Conservation (phyloP, 1,140 invertebrate genomes). For the Latrodectus geometricus region DNA sequence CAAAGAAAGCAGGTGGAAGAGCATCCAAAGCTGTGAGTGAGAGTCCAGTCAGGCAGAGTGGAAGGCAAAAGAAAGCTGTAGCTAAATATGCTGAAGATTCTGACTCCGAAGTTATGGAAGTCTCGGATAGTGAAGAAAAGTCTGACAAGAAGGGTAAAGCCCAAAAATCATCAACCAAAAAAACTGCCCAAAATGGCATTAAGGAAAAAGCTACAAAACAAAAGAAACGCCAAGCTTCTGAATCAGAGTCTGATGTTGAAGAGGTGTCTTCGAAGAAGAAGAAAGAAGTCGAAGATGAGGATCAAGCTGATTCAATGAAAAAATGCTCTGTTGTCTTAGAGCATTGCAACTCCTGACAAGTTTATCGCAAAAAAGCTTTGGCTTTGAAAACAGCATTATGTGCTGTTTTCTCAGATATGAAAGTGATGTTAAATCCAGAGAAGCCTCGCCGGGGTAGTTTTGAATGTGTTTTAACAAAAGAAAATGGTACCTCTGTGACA, state of each 20-base stretch:
- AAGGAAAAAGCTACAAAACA: not conserved
- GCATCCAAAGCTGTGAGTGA: not conserved
- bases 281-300: slow-evolving; percentile 3
- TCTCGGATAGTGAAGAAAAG: slow-evolving; percentile 11
- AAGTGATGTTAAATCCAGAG: slow-evolving; percentile 65
- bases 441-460: slow-evolving; percentile 67
- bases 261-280: not conserved
- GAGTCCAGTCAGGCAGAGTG: not conserved
- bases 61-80: slow-evolving; percentile 4
- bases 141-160: slow-evolving; percentile 7
- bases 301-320: slow-evolving; percentile 1
- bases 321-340: slow-evolving; percentile 38
- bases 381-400: slow-evolving; percentile 66
- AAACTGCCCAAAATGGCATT: slow-evolving; percentile 23
- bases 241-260: slow-evolving; percentile 8
- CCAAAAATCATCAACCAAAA: not conserved
- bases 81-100: slow-evolving; percentile 36
- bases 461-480: slow-evolving; percentile 66
- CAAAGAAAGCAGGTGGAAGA: slow-evolving; percentile 18
- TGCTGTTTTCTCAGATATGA: slow-evolving; percentile 64
- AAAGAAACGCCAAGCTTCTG: slow-evolving; percentile 33
- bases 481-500: slow-evolving; percentile 64
- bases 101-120: slow-evolving; percentile 14
- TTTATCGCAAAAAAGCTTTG: slow-evolving; percentile 67
- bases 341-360: slow-evolving; percentile 69